Evolutionary conservation across 2,888 invertebrate species (phyloP).

Genomic region (Adineta ricciae): DNA sequence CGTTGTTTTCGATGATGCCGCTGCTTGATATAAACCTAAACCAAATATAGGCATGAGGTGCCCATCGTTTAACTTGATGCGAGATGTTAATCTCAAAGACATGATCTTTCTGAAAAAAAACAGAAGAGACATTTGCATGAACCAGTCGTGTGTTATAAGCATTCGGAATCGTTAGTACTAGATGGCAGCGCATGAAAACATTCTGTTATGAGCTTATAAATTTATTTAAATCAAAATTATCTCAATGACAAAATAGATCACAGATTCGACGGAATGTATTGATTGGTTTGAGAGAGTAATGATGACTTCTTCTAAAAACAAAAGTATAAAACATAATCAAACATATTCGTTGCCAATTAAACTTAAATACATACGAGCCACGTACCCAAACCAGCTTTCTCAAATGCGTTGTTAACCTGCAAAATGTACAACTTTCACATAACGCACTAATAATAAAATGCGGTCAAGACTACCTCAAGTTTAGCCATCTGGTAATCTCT

Average conservation of each 20-base stretch:
- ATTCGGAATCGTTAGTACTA: too few relatives aligned
- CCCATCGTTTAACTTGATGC: slow-evolving; percentile 37
- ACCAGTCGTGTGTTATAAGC: too few relatives aligned
- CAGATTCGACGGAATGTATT: neutral
- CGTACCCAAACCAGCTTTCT: slow-evolving; percentile 6
- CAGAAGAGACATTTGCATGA: too few relatives aligned
- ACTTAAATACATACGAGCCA: neutral
- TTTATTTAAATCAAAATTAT: too few relatives aligned
- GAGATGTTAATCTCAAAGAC: slow-evolving; percentile 3
- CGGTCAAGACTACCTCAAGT: neutral
- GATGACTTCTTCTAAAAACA: neutral
- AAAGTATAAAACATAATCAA: neutral
- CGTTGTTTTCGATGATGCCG: slow-evolving; percentile 29
- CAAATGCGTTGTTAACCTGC: slow-evolving; percentile 24
- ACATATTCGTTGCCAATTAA: neutral
- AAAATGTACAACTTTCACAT: neutral
- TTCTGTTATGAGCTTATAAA: too few relatives aligned
- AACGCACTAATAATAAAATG: neutral
- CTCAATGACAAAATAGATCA: neutral
- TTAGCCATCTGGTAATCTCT: slow-evolving; percentile 22
- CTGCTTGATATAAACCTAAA: slow-evolving; percentile 36
- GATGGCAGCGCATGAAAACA: too few relatives aligned
- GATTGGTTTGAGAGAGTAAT: neutral
- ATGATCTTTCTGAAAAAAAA: neutral
- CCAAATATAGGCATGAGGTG: slow-evolving; percentile 38